Percentiles rank a stretch among this genome's conserved stretches.
Conservation (phyloP, 2,113 vertebrate genomes). For the Crotalus tigris region DNA sequence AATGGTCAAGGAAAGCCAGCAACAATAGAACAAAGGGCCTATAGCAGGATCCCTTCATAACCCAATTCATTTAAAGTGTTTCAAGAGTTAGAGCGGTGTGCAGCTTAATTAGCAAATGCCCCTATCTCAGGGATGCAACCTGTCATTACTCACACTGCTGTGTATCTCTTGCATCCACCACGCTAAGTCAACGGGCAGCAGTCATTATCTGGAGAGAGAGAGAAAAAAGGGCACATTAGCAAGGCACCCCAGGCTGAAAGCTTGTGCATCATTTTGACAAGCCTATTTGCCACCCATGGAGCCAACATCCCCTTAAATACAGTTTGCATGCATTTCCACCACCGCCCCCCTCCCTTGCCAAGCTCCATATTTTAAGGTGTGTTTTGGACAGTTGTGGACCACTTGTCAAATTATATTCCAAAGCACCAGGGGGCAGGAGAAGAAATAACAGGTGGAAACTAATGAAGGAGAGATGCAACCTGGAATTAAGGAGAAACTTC, state of each 20-base stretch:
- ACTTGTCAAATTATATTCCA: neutral
- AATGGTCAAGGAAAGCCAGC: neutral
- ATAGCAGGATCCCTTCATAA: neutral
- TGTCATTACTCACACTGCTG: neutral
- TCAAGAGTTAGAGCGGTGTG: neutral
- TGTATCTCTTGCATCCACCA: neutral
- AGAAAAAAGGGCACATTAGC: neutral
- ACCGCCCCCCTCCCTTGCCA: rapidly evolving
- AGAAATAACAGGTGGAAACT: too few species aligned
- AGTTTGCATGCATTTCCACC: neutral
- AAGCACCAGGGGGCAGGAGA: neutral
- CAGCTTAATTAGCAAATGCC: neutral
- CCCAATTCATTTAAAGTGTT: too few species aligned
- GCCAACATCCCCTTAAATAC: neutral
- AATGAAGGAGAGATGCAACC: too few species aligned
- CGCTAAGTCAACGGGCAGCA: neutral
- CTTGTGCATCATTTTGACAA: neutral
- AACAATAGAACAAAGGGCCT: neutral
- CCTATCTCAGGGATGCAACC: neutral
- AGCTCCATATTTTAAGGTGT: neutral
- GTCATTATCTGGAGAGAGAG: neutral
- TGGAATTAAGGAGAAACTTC: too few species aligned
- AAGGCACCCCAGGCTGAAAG: neutral
- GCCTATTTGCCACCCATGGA: neutral
- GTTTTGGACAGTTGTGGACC: neutral